phyloP scores from a whole-genome alignment of 1,140 invertebrate genomes.

The Acromyrmex echinatior region DNA sequence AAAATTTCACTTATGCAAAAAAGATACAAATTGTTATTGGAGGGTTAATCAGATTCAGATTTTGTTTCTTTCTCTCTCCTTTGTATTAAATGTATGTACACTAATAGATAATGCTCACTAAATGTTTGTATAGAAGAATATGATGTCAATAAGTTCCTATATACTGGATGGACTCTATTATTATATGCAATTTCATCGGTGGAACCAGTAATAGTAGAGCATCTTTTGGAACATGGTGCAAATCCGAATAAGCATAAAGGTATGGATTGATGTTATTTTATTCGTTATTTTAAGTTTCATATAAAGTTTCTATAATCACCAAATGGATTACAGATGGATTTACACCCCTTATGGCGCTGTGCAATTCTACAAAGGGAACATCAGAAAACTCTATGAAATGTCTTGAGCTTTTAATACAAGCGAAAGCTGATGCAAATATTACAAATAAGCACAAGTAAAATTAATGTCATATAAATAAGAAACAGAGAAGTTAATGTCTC shows the following conservation, averaged over 20 bases:
- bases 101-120: neutral
- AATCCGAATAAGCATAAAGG: constrained; percentile 83
- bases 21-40: too few species aligned
- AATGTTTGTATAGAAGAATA: constrained; percentile 52
- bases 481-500: constrained; percentile 25
- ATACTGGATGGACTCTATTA: constrained; percentile 81
- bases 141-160: constrained; percentile 77
- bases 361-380: constrained; percentile 66
- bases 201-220: constrained; percentile 75
- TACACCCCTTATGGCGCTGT: constrained; percentile 87
- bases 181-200: constrained; percentile 80
- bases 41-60: neutral
- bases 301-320: constrained; percentile 6
- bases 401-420: constrained; percentile 77
- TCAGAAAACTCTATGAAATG: constrained; percentile 75
- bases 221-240: constrained; percentile 80
- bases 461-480: constrained; percentile 16
- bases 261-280: constrained; percentile 62
- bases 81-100: neutral
- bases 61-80: neutral
- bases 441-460: constrained; percentile 74
- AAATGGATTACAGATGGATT: constrained; percentile 84
- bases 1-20: too few species aligned
- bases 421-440: constrained; percentile 79
- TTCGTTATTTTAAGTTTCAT: constrained; percentile 73